These are phyloP conservation scores for Notodonta dromedarius DNA, from an alignment of 2,888 invertebrate species.

Conservation along the genomic window DNA sequence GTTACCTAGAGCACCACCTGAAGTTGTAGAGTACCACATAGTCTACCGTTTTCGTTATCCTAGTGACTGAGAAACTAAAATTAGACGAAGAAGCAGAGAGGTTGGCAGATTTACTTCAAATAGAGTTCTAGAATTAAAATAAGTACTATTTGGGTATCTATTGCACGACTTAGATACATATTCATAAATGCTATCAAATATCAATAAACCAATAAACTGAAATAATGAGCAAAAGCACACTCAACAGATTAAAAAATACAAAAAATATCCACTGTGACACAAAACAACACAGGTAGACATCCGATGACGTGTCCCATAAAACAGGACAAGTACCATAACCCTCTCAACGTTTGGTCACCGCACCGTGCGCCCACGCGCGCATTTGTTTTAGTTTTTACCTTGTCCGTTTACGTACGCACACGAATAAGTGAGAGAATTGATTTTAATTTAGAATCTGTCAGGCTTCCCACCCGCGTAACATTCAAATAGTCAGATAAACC, in stretches of 20 bases:
- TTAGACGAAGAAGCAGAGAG: too few species aligned
- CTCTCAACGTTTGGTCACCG: constrained; percentile 4
- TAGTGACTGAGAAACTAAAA: too few species aligned
- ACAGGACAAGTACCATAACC: background rate
- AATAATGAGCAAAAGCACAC: background rate
- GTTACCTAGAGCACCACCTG: too few species aligned
- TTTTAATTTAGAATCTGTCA: constrained; percentile 5
- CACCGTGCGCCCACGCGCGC: constrained; percentile 45
- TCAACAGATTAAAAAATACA: background rate
- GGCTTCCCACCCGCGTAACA: background rate
- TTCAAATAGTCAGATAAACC: background rate
- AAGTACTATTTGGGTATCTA: too few species aligned
- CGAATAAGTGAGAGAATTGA: constrained; percentile 8
- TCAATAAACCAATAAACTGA: too few species aligned
- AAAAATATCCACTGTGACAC: background rate
- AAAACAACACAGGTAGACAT: constrained; percentile 2
- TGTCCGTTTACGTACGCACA: constrained; percentile 15
- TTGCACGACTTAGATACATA: too few species aligned
- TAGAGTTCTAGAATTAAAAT: too few species aligned
- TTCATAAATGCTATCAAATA: too few species aligned
- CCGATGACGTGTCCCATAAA: constrained; percentile 5
- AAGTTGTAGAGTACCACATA: too few species aligned
- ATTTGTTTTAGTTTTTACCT: constrained; percentile 50
- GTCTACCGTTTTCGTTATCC: too few species aligned
- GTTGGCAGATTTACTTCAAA: too few species aligned